These are phyloP conservation scores for Mycetomoellerius zeteki DNA, from an alignment of 1,140 invertebrate species.

Conservation along the genomic window DNA sequence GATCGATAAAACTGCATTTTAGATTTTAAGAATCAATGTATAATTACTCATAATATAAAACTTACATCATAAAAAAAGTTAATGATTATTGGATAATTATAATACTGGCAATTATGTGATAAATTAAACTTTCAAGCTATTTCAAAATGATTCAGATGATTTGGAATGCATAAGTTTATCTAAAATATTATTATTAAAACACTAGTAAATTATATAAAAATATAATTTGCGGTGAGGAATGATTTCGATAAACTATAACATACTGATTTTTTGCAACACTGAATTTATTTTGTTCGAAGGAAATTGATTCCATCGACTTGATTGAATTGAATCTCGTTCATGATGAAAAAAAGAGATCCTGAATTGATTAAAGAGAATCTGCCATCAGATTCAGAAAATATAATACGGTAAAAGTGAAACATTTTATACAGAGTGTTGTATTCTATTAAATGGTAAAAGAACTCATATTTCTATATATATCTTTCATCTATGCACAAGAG, in stretches of 20 bases:
- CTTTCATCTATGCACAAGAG: background rate
- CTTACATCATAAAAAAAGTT: background rate
- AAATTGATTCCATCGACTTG: background rate
- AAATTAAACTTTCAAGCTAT: background rate
- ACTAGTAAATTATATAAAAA: background rate
- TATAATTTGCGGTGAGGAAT: background rate
- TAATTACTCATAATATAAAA: background rate
- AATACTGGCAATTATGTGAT: background rate
- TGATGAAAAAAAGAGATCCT: background rate
- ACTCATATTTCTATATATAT: background rate
- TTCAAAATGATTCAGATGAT: background rate
- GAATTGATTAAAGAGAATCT: background rate
- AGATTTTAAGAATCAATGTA: background rate
- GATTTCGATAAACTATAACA: background rate
- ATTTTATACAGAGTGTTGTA: background rate
- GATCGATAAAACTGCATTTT: background rate
- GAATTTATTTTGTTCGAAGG: background rate
- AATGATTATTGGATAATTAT: conserved; percentile 10
- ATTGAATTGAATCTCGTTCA: background rate
- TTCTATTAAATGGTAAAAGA: background rate
- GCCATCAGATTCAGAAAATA: background rate
- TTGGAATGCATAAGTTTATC: background rate
- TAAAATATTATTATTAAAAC: conserved; percentile 5
- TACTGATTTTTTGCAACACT: background rate
- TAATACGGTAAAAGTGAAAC: conserved; percentile 17